phyloP scores from a whole-genome alignment of 2,888 invertebrate species.

The Metellina segmentata region DNA sequence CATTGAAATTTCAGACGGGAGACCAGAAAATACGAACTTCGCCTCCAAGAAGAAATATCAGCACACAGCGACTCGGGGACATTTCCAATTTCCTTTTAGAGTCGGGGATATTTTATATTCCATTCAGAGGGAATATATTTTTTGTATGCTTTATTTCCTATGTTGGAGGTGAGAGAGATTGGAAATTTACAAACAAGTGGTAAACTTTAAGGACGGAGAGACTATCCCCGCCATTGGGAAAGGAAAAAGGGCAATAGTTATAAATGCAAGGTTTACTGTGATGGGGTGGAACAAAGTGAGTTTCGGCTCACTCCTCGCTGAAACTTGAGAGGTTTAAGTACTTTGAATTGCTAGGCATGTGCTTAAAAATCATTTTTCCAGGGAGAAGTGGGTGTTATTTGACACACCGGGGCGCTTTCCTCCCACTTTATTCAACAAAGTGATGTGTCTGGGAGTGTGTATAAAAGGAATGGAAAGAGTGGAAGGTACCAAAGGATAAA shows the following conservation, averaged over 20 bases:
- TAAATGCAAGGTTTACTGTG: background rate
- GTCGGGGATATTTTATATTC: conserved; percentile 28
- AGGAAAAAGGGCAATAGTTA: conserved; percentile 2
- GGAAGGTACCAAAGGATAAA: background rate
- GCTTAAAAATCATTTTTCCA: background rate
- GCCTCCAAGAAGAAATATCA: conserved; percentile 13
- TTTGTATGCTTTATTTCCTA: background rate
- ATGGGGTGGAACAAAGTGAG: background rate
- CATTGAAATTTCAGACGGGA: conserved; percentile 24
- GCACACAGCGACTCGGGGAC: conserved; percentile 23
- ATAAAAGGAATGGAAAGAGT: background rate
- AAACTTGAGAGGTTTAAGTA: background rate
- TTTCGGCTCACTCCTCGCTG: background rate
- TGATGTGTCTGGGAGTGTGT: too few relatives aligned
- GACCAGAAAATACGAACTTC: conserved; percentile 1
- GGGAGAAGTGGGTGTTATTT: background rate
- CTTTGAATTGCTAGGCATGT: conserved; percentile 11
- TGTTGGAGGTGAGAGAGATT: conserved; percentile 12
- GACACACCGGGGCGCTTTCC: background rate
- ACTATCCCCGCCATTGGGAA: too few relatives aligned
- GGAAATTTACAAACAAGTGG: conserved; percentile 41
- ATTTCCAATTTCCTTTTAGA: conserved; percentile 54
- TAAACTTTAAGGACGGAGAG: conserved; percentile 1
- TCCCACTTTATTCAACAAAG: background rate
- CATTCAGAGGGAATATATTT: background rate